Conservation (phyloP, 2,113 vertebrate genomes). For the Anarhynchus alexandrinus region DNA sequence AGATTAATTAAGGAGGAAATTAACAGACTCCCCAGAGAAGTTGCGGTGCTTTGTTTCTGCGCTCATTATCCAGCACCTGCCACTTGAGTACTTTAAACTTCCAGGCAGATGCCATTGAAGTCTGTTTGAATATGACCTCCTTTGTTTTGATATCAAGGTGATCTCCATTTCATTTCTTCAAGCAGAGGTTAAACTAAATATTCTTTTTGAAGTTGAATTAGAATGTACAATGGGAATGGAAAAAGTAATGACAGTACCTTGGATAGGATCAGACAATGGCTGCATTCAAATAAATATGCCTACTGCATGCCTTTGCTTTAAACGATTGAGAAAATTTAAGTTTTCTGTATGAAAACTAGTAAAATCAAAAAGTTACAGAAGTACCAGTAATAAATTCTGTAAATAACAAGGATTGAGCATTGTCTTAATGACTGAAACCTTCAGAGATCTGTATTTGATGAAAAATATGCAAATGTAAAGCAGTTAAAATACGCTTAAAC, state of each 20-base stretch:
- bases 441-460: neutral
- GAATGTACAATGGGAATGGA: neutral
- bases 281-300: neutral
- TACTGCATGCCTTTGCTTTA: neutral
- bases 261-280: neutral
- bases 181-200: slow-evolving; percentile 40
- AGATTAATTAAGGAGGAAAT: neutral
- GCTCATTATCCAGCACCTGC: neutral
- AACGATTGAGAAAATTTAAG: neutral
- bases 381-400: neutral
- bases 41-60: neutral
- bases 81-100: neutral
- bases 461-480: neutral
- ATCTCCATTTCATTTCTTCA: slow-evolving; percentile 30
- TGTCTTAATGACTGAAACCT: neutral
- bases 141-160: slow-evolving; percentile 23
- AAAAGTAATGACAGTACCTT: neutral
- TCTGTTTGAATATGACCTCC: slow-evolving; percentile 20
- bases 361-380: neutral
- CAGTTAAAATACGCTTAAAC: neutral
- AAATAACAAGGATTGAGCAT: neutral
- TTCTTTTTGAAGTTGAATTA: slow-evolving; percentile 54
- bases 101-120: neutral
- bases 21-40: neutral
- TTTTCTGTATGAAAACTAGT: neutral